phyloP scores from a whole-genome alignment of 2,888 invertebrate species.

The Linnaemya vulpina region DNA sequence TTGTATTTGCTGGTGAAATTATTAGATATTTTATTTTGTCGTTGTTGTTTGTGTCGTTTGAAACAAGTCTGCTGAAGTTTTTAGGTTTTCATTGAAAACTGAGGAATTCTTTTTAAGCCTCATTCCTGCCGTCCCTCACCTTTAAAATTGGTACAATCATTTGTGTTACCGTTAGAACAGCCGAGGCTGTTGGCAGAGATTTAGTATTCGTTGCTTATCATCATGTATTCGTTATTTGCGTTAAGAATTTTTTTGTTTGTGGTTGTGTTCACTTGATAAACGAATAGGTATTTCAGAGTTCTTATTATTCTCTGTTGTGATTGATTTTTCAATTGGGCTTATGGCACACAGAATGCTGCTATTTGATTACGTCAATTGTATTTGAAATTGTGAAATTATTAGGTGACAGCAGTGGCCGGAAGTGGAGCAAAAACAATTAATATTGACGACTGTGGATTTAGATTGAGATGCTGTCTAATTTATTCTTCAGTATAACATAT shows the following conservation, averaged over 20 bases:
- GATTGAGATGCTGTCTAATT: too few relatives aligned
- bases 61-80: not conserved
- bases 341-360: constrained; percentile 53
- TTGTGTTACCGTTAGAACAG: not conserved
- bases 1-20: constrained; percentile 37
- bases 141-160: not conserved
- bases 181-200: constrained; percentile 26
- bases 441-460: too few relatives aligned
- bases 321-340: constrained; percentile 45
- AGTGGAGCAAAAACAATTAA: not conserved
- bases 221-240: not conserved
- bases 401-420: not conserved
- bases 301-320: constrained; percentile 1
- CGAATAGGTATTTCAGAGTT: constrained; percentile 16
- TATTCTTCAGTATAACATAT: too few relatives aligned
- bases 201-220: constrained; percentile 27
- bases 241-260: not conserved
- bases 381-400: constrained; percentile 20
- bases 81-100: not conserved
- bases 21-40: not conserved
- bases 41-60: constrained; percentile 7
- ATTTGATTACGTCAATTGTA: constrained; percentile 56
- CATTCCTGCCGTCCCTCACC: not conserved
- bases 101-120: constrained; percentile 4
- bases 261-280: constrained; percentile 3